These are phyloP conservation scores for Engraulis encrasicolus DNA, from an alignment of 2,113 vertebrate species.

Conservation along the genomic window DNA sequence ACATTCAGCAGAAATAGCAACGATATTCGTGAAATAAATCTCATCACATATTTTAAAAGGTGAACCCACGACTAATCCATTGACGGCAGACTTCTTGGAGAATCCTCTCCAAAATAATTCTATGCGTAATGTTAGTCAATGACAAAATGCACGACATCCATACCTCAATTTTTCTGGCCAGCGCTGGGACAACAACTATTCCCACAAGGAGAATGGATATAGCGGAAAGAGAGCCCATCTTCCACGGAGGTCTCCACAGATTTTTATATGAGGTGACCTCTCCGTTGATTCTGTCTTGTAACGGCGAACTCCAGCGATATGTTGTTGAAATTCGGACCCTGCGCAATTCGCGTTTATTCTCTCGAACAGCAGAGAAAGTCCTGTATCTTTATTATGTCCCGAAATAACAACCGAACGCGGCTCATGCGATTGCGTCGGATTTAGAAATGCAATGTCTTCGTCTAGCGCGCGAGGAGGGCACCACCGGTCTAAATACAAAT, in stretches of 20 bases:
- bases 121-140: neutral
- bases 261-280: constrained; percentile 56
- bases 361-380: constrained; percentile 32
- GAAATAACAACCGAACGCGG: neutral
- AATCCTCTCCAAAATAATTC: neutral
- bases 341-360: constrained; percentile 19
- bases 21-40: neutral
- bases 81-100: neutral
- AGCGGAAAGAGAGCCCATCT: constrained; percentile 74
- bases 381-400: neutral
- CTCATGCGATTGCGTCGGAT: constrained; percentile 5
- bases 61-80: neutral
- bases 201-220: constrained; percentile 72
- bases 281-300: constrained; percentile 23
- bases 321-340: constrained; percentile 37
- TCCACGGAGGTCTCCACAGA: constrained; percentile 39
- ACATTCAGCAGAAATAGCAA: neutral
- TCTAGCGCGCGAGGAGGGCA: constrained; percentile 22
- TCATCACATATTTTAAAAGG: neutral
- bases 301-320: constrained; percentile 40
- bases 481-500: constrained; percentile 53
- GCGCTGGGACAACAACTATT: constrained; percentile 71
- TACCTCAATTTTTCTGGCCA: constrained; percentile 87
- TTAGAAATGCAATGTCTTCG: constrained; percentile 28
- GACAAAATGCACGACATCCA: constrained; percentile 27